Conservation (phyloP, 2,797 vertebrate species). For the Garrulus glandarius region DNA sequence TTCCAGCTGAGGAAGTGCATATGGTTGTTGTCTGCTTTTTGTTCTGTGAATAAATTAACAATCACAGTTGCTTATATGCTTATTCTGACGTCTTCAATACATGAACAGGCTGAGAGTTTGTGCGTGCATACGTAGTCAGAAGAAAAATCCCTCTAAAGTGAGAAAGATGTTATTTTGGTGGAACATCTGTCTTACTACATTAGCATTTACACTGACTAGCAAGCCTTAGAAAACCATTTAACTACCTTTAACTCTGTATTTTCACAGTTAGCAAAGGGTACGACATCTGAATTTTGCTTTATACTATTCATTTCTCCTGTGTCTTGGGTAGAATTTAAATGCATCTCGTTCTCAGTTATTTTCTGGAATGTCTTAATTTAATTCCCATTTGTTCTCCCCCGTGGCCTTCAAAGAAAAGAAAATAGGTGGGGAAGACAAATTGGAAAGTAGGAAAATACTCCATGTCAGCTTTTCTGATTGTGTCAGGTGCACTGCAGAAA, state of each 20-base stretch:
- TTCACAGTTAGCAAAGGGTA: background rate
- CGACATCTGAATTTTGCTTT: background rate
- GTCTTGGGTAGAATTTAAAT: constrained; percentile 14
- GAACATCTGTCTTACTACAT: background rate
- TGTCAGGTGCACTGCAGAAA: constrained; percentile 38
- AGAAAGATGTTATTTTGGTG: background rate
- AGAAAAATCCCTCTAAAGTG: background rate
- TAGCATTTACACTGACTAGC: background rate
- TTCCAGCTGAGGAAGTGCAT: background rate
- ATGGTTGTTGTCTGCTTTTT: background rate
- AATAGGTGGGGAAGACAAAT: constrained; percentile 20
- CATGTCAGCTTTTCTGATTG: constrained; percentile 44
- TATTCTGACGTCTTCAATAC: background rate
- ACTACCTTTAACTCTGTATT: background rate
- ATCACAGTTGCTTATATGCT: background rate
- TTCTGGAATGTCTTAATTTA: constrained; percentile 42
- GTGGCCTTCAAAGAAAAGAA: constrained; percentile 19
- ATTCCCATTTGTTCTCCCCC: background rate
- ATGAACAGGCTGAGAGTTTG: background rate
- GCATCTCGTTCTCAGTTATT: background rate
- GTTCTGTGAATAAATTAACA: background rate
- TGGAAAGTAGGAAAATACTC: background rate
- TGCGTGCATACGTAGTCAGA: background rate
- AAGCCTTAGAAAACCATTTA: background rate
- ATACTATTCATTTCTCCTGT: background rate